A percentile compares a stretch with the other conserved stretches of the same genome.
Evolutionary conservation across 2,113 vertebrate species (phyloP).

Genomic region (Oryzias curvinotus): DNA sequence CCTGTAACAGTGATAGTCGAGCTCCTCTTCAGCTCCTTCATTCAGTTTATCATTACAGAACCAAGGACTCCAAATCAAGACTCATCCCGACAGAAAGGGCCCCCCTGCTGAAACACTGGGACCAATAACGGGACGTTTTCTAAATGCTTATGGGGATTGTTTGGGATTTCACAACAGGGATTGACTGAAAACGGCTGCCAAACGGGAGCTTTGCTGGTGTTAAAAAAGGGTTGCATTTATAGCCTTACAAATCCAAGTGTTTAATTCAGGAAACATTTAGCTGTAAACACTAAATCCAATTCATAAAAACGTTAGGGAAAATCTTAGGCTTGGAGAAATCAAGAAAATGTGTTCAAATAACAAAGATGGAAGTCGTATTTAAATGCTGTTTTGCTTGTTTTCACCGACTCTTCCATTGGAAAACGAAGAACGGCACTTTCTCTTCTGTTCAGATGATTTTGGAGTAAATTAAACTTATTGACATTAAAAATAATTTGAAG

Average conservation of each 20-base stretch:
- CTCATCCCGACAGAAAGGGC: slow-evolving; percentile 12
- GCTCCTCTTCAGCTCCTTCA: slow-evolving; percentile 15
- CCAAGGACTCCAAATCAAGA: slow-evolving; percentile 22
- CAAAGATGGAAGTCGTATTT: slow-evolving; percentile 4
- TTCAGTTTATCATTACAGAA: slow-evolving; percentile 25
- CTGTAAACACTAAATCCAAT: slow-evolving; percentile 16
- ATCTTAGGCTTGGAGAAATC: neutral
- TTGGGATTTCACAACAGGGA: slow-evolving; percentile 45
- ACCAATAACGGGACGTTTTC: slow-evolving; percentile 43
- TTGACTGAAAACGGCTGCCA: slow-evolving; percentile 24
- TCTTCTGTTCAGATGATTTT: neutral
- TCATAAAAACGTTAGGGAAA: neutral
- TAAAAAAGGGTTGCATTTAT: slow-evolving; percentile 23
- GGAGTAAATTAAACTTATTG: neutral
- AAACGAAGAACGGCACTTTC: slow-evolving; percentile 30
- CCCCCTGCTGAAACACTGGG: slow-evolving; percentile 44
- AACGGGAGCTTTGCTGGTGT: slow-evolving; percentile 18
- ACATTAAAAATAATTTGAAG: neutral
- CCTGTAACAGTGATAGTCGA: no score
- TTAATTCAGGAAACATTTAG: neutral
- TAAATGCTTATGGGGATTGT: slow-evolving; percentile 37
- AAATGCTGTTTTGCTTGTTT: neutral
- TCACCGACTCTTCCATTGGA: neutral
- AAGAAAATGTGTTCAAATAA: neutral
- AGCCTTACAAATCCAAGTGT: slow-evolving; percentile 1